phyloP scores from a whole-genome alignment of 1,140 invertebrate genomes.

The Drosophila kohkoa region DNA sequence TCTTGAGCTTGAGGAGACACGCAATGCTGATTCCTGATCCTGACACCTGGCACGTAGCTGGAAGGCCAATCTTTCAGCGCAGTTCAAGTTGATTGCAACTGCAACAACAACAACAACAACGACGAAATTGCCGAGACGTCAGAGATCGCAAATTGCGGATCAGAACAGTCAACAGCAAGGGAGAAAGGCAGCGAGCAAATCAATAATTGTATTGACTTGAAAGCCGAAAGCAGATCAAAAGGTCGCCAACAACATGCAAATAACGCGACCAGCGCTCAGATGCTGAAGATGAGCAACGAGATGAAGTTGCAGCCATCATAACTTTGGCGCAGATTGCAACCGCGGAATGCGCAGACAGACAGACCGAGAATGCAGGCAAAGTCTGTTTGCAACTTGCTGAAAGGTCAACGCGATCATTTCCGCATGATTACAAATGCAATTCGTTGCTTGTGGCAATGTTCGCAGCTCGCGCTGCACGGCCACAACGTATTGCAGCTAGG shows the following conservation, averaged over 20 bases:
- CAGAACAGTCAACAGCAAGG: conserved; percentile 21
- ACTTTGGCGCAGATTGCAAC: conserved; percentile 42
- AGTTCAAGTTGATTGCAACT: conserved; percentile 77
- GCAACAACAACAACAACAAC: conserved; percentile 6
- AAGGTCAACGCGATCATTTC: conserved; percentile 83
- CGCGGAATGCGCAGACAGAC: conserved; percentile 43
- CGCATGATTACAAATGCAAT: conserved; percentile 80
- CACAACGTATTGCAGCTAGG: conserved; percentile 23
- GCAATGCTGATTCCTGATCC: conserved; percentile 15
- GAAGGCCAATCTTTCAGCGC: conserved; percentile 51
- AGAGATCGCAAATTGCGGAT: conserved; percentile 66
- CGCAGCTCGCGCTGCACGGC: conserved; percentile 13
- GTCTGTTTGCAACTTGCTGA: conserved; percentile 56
- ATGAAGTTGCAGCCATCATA: conserved; percentile 29
- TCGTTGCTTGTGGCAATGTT: conserved; percentile 45
- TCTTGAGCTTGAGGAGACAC: conserved; percentile 10
- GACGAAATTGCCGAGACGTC: conserved; percentile 58
- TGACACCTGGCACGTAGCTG: conserved; percentile 55
- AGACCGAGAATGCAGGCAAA: conserved; percentile 24
- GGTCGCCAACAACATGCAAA: conserved; percentile 65
- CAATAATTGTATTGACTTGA: conserved; percentile 81
- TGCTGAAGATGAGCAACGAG: conserved; percentile 12
- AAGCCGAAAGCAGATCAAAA: conserved; percentile 74
- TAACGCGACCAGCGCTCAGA: conserved; percentile 34
- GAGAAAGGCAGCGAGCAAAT: conserved; percentile 61